Evolutionary conservation across 2,797 vertebrate genomes (phyloP), one percentile per base, ranked within the genome.

Genomic region (Paedocypris micromegethes): DNA sequence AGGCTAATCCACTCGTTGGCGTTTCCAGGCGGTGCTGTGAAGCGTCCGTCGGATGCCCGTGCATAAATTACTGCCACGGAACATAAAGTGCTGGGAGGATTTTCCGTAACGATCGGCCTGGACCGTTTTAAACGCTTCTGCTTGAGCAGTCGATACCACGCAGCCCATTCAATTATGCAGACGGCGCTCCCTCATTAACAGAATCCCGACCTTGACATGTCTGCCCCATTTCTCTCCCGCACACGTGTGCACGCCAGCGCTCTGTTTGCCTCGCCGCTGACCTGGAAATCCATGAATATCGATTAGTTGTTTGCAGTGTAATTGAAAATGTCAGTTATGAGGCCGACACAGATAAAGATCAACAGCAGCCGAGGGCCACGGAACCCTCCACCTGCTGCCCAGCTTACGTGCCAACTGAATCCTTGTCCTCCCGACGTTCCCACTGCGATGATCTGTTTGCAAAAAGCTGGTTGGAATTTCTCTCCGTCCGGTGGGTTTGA

Each of bases 311-410:
- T 94, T 91, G 92, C 93, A 81, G 88, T 88, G 91, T 93, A 90
- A 95, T 95, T 93, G 92, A 93, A 90, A 93, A 94, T 93, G 93
- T 93, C 93, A 92, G 90, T 93, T 92, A 89, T 87, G 86, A 93
- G 90, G 87, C 91, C 78, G 47, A 53, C 79, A 87, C 90, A 84
- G 90, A 91, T 90, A 91, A 92, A 93, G 91, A 92, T 92, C 88
- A 84, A 84, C 77, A 84, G 86, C 90, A 87, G 88, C 89, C 84
- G 88, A 82, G 87, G 83, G 80, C 86, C 86, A 90, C 85, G 82
- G 78, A 78, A 64, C 82, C 81, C 23, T 77, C 69, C 75, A 70
- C 48, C 71, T 66, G 81, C 67, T 76, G 62, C 78, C 72, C 72
- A 66, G 76, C 73, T 61, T 74, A 45, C 38, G 58, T 59, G 70